These are phyloP conservation scores for Ctenochaetus hawaiiensis DNA, from an alignment of 2,797 vertebrate species.

Conservation along the genomic window DNA sequence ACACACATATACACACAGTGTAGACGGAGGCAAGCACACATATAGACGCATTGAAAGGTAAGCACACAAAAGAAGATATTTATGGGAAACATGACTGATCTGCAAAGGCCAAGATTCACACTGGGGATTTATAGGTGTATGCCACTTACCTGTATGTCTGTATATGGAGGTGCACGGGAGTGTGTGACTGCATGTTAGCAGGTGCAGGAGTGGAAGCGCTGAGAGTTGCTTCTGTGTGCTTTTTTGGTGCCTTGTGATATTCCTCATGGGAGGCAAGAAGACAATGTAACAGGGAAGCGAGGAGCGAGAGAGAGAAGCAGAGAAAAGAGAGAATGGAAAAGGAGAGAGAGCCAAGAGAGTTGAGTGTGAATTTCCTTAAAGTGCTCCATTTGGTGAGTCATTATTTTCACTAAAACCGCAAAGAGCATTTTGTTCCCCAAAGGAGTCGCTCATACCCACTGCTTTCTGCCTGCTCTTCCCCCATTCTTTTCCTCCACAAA, in stretches of 20 bases:
- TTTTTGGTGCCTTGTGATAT: constrained; percentile 65
- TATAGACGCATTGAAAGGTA: constrained; percentile 67
- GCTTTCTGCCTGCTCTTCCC: constrained; percentile 44
- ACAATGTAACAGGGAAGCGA: constrained; percentile 72
- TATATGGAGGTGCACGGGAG: background rate
- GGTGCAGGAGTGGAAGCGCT: constrained; percentile 20
- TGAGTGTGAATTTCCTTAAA: constrained; percentile 85
- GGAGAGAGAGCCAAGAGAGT: constrained; percentile 76
- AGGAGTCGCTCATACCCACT: constrained; percentile 67
- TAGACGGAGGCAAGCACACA: constrained; percentile 59
- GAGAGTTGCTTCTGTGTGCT: constrained; percentile 42
- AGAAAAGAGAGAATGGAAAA: constrained; percentile 64
- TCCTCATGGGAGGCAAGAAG: constrained; percentile 71
- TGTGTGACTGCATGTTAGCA: constrained; percentile 31
- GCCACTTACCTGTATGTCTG: constrained; percentile 44
- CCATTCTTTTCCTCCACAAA: constrained; percentile 46
- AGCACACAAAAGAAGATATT: constrained; percentile 77
- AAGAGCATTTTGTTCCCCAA: constrained; percentile 83
- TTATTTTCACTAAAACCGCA: constrained; percentile 85
- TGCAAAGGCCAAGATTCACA: constrained; percentile 79
- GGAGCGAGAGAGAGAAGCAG: constrained; percentile 56
- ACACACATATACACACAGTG: constrained; percentile 41
- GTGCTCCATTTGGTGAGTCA: constrained; percentile 87
- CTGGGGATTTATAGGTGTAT: constrained; percentile 68
- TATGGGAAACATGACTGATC: constrained; percentile 73